These are phyloP conservation scores for Geotrypetes seraphini DNA, from an alignment of 2,797 vertebrate genomes.

Conservation along the genomic window DNA sequence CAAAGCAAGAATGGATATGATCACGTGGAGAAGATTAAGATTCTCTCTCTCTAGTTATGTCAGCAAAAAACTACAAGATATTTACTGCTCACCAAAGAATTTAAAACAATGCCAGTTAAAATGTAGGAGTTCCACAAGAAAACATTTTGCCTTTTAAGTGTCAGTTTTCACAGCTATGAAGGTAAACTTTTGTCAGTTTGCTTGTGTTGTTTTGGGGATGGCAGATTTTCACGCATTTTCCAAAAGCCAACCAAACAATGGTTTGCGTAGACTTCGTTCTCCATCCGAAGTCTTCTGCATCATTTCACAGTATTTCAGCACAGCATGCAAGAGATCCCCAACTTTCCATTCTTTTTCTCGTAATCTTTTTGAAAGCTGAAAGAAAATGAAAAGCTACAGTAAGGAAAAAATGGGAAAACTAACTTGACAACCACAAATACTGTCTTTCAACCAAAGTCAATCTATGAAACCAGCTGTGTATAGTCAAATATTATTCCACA, in stretches of 20 bases:
- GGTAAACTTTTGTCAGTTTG: too few species aligned
- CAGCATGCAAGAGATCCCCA: slow-evolving; percentile 79
- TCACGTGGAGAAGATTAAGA: too few species aligned
- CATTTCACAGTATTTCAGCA: slow-evolving; percentile 78
- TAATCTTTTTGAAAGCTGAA: slow-evolving; percentile 65
- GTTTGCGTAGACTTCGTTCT: slow-evolving; percentile 37
- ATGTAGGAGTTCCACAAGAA: slow-evolving; percentile 23
- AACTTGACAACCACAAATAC: slow-evolving; percentile 8
- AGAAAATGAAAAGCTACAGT: slow-evolving; percentile 32
- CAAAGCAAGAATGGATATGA: too few species aligned
- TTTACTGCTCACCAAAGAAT: slow-evolving; percentile 41
- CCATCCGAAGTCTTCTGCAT: slow-evolving; percentile 29
- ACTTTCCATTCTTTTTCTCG: slow-evolving; percentile 74
- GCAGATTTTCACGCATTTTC: slow-evolving; percentile 62
- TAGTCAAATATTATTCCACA: slow-evolving; percentile 22
- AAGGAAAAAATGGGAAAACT: neutral
- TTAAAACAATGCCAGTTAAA: slow-evolving; percentile 30
- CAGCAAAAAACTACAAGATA: slow-evolving; percentile 41
- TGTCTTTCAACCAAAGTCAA: slow-evolving; percentile 12
- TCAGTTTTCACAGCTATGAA: too few species aligned
- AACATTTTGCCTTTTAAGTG: slow-evolving; percentile 12
- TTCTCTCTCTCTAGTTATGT: slow-evolving; percentile 27
- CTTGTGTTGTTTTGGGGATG: too few species aligned
- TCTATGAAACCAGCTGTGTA: slow-evolving; percentile 14
- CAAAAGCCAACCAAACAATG: slow-evolving; percentile 84